phyloP scores from a whole-genome alignment of 2,113 vertebrate genomes.

The Actinemys pallida region DNA sequence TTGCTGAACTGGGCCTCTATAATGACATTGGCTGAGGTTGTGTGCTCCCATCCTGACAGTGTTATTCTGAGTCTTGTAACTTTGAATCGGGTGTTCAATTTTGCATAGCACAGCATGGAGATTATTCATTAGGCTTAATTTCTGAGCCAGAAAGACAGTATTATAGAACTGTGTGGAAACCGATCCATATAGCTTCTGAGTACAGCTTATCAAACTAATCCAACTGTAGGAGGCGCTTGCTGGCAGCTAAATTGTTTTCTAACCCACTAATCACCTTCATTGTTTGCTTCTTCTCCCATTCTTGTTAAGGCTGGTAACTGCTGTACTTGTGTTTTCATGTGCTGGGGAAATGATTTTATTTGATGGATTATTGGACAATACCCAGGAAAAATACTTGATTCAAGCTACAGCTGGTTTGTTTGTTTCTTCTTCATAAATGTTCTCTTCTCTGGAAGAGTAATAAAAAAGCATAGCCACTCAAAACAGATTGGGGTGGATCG shows the following conservation, averaged over 20 bases:
- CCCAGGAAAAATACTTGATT: background rate
- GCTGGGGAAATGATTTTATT: slow-evolving; percentile 25
- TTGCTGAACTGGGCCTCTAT: background rate
- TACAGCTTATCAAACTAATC: background rate
- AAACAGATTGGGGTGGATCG: background rate
- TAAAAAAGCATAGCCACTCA: slow-evolving; percentile 12
- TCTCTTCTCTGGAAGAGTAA: background rate
- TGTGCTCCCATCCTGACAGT: background rate
- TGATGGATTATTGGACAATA: slow-evolving; percentile 31
- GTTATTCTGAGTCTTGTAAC: background rate
- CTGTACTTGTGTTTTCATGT: background rate
- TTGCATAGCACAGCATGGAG: background rate
- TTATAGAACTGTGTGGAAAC: background rate
- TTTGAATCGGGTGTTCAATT: background rate
- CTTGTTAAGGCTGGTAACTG: background rate
- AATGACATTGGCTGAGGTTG: background rate
- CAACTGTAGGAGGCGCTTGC: background rate
- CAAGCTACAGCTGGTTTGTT: background rate
- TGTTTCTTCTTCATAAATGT: background rate
- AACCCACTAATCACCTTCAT: background rate
- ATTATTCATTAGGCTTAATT: background rate
- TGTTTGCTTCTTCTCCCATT: slow-evolving; percentile 23
- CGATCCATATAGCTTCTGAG: background rate
- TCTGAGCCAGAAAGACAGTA: background rate
- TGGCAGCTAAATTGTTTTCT: background rate